Evolutionary conservation across 1,140 invertebrate genomes (phyloP).

Genomic region (Subanguina moxae): DNA sequence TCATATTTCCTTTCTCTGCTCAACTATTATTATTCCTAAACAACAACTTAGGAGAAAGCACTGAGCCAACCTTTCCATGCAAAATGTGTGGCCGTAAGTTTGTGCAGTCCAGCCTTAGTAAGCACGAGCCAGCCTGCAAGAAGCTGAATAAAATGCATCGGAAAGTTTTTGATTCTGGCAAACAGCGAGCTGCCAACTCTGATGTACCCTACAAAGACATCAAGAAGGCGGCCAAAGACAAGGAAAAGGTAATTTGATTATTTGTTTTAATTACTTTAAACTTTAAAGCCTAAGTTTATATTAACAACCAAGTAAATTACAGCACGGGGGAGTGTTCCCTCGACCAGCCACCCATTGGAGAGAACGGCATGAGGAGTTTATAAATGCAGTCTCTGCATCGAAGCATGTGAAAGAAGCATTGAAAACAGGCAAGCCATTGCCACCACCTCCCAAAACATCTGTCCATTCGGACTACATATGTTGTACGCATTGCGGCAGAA

Average conservation of each 20-base stretch:
- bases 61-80: slow-evolving; percentile 47
- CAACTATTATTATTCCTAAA: neutral
- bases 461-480: slow-evolving; percentile 75
- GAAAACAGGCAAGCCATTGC: slow-evolving; percentile 61
- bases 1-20: no score
- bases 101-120: slow-evolving; percentile 41
- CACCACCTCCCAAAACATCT: slow-evolving; percentile 39
- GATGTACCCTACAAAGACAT: slow-evolving; percentile 43
- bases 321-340: slow-evolving; percentile 38
- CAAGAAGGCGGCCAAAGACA: slow-evolving; percentile 44
- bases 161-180: slow-evolving; percentile 52
- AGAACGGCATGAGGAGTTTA: slow-evolving; percentile 85
- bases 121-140: slow-evolving; percentile 50
- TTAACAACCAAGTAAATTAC: neutral
- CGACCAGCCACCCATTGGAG: slow-evolving; percentile 76
- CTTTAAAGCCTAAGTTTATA: no score
- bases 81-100: slow-evolving; percentile 40
- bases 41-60: slow-evolving; percentile 2
- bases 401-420: slow-evolving; percentile 77
- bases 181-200: slow-evolving; percentile 43
- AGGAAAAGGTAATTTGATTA: slow-evolving; percentile 39
- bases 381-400: slow-evolving; percentile 79
- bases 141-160: slow-evolving; percentile 46
- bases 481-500: slow-evolving; percentile 82
- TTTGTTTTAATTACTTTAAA: no score